Percentiles rank a stretch among this genome's conserved stretches.
Evolutionary conservation across 2,888 invertebrate species (phyloP).

Genomic region (Polyommatus iphigenia): DNA sequence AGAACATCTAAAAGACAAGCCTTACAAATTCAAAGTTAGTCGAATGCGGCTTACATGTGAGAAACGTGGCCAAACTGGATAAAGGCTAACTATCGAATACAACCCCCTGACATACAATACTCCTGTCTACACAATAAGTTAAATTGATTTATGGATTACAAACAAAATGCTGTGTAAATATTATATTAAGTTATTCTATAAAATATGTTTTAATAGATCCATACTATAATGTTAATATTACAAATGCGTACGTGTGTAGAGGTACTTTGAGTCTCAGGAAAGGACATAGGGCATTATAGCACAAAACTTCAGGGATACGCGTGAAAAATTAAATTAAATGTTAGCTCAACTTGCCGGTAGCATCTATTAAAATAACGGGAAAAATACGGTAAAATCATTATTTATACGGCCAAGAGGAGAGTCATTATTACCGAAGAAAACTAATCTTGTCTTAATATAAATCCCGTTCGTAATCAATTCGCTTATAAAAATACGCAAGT

Average conservation of each 20-base stretch:
- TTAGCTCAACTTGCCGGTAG: neutral
- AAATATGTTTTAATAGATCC: neutral
- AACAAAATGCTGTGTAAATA: neutral
- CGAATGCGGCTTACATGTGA: constrained; percentile 2
- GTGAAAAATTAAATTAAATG: neutral
- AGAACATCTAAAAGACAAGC: constrained; percentile 21
- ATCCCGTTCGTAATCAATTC: constrained; percentile 72
- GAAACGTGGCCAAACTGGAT: neutral
- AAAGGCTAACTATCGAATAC: neutral
- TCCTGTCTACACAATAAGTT: neutral
- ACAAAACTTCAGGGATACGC: too few relatives aligned
- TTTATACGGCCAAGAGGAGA: neutral
- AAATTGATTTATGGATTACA: neutral
- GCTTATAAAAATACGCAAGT: constrained; percentile 66
- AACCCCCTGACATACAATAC: neutral
- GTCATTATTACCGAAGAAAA: constrained; percentile 55
- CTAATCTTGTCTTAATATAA: constrained; percentile 68
- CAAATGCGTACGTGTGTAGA: neutral
- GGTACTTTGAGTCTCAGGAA: neutral
- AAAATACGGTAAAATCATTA: neutral
- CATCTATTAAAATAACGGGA: neutral
- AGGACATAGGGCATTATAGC: neutral
- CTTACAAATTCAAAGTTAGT: constrained; percentile 25
- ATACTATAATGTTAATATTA: too few relatives aligned
- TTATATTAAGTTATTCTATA: neutral